phyloP scores from a whole-genome alignment of 2,797 vertebrate genomes.

The Peromyscus eremicus region DNA sequence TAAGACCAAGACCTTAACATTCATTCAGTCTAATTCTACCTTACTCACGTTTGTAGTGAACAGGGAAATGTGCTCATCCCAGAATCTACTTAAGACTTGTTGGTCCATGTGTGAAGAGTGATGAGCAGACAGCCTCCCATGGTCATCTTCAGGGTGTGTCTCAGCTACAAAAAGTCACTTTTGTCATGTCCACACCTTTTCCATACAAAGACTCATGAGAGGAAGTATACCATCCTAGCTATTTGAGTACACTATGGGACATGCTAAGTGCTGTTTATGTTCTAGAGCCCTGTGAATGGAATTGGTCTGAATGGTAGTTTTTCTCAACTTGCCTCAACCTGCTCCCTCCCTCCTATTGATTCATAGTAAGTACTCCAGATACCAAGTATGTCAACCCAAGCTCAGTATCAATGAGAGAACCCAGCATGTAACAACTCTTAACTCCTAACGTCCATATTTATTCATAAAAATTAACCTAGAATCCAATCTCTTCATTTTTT shows the following conservation, averaged over 20 bases:
- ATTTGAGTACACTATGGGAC: not conserved
- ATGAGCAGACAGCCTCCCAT: not conserved
- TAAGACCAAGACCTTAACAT: not conserved
- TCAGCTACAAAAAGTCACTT: not conserved
- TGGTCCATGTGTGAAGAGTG: not conserved
- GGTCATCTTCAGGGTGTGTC: not conserved
- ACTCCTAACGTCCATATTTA: not conserved
- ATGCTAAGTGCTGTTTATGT: not conserved
- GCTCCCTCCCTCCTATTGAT: not conserved
- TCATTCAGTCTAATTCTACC: not conserved
- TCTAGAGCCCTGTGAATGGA: not conserved
- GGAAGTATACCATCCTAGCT: not conserved
- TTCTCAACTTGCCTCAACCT: not conserved
- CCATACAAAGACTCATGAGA: not conserved
- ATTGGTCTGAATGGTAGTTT: not conserved
- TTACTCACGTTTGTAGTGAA: not conserved
- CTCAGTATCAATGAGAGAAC: not conserved
- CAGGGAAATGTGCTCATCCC: not conserved
- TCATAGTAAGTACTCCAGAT: not conserved
- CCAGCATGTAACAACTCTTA: not conserved
- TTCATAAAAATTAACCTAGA: not conserved
- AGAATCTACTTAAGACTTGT: not conserved
- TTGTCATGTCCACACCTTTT: not conserved
- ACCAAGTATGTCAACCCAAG: not conserved
- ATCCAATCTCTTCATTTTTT: not conserved